These are phyloP conservation scores for Phaedon cochleariae DNA, from an alignment of 2,888 invertebrate species.

Conservation along the genomic window DNA sequence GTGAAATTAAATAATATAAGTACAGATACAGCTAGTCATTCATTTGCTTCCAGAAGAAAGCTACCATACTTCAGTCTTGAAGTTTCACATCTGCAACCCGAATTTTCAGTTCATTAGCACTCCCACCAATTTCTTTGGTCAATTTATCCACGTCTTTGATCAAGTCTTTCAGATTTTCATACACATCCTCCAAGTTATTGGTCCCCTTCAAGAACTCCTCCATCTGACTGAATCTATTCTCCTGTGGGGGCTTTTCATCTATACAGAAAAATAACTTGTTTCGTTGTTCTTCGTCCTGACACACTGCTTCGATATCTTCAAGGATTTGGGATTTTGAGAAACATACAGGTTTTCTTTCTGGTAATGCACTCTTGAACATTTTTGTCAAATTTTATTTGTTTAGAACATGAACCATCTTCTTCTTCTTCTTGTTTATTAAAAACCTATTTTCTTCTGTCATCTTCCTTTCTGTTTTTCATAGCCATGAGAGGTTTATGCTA, in stretches of 20 bases:
- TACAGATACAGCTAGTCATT: no score
- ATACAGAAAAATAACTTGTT: slow-evolving; percentile 50
- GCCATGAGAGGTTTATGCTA: no score
- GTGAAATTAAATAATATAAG: no score
- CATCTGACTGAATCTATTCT: slow-evolving; percentile 47
- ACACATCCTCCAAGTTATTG: slow-evolving; percentile 45
- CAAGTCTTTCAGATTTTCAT: slow-evolving; percentile 38
- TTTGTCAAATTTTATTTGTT: no score
- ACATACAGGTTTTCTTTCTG: slow-evolving; percentile 40
- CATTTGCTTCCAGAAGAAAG: no score
- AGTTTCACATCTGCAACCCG: slow-evolving; percentile 6
- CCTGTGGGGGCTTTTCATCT: slow-evolving; percentile 50
- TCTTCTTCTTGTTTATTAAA: no score
- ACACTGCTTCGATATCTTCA: slow-evolving; percentile 48
- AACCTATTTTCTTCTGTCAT: no score
- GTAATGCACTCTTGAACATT: slow-evolving; percentile 46
- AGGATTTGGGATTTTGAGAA: slow-evolving; percentile 44
- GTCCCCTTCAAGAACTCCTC: slow-evolving; percentile 52
- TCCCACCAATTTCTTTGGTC: slow-evolving; percentile 37
- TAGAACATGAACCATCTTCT: no score
- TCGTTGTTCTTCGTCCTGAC: slow-evolving; percentile 43
- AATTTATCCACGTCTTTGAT: slow-evolving; percentile 40
- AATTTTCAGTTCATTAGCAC: slow-evolving; percentile 36
- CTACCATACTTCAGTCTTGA: not conserved
- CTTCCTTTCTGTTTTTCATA: no score